Evolutionary conservation across 2,888 invertebrate species (phyloP).

Genomic region (Phyllotreta striolata): DNA sequence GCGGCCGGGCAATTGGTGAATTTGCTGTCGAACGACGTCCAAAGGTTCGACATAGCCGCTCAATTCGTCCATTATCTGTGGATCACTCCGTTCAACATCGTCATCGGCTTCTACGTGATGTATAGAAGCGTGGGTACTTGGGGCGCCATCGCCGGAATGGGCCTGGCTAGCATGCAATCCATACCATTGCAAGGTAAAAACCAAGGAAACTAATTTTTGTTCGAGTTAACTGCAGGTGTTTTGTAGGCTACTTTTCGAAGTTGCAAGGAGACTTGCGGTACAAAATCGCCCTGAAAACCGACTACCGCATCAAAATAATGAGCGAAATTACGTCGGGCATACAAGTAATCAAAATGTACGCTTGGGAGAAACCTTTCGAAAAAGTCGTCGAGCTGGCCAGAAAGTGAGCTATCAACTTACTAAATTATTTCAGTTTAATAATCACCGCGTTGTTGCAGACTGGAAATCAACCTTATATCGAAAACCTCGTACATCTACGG

Average conservation of each 20-base stretch:
- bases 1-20: conserved; percentile 86
- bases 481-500: conserved; percentile 73
- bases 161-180: conserved; percentile 65
- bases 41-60: conserved; percentile 78
- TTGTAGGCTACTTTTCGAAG: conserved; percentile 62
- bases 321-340: conserved; percentile 78
- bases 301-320: conserved; percentile 75
- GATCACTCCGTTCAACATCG: conserved; percentile 80
- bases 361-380: conserved; percentile 78
- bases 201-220: not conserved
- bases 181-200: conserved; percentile 63
- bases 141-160: conserved; percentile 69
- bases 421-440: not conserved
- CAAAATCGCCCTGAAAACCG: conserved; percentile 65
- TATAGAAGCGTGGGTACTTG: conserved; percentile 64
- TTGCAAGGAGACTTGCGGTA: conserved; percentile 60
- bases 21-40: conserved; percentile 85
- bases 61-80: conserved; percentile 78
- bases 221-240: not conserved
- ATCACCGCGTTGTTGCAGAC: conserved; percentile 36
- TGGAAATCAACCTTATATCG: conserved; percentile 73
- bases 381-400: conserved; percentile 68
- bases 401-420: conserved; percentile 60
- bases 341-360: conserved; percentile 81
- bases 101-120: conserved; percentile 69